Evolutionary conservation across 2,888 invertebrate genomes (phyloP).

Genomic region (Nomada lathburiana): DNA sequence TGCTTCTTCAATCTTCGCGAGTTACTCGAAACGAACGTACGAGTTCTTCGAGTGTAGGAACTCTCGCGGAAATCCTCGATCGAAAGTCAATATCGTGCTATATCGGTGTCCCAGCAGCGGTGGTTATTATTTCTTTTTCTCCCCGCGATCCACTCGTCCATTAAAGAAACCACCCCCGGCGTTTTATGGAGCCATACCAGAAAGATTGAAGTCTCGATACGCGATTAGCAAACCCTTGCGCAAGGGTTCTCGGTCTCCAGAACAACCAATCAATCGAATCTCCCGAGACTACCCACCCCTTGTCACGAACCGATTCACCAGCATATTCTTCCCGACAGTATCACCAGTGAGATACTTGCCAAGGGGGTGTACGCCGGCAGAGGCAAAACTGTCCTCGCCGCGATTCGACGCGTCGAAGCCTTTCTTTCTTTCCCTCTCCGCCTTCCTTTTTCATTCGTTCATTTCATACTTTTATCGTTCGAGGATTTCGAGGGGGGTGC

Average conservation of each 20-base stretch:
- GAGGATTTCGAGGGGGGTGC: constrained; percentile 24
- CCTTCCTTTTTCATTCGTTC: constrained; percentile 34
- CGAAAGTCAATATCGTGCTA: constrained; percentile 15
- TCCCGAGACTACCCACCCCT: constrained; percentile 57
- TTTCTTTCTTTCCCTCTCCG: background rate
- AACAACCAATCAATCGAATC: constrained; percentile 67
- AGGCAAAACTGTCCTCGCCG: constrained; percentile 40
- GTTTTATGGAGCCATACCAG: constrained; percentile 34
- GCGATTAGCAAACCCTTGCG: constrained; percentile 62
- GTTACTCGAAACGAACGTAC: background rate
- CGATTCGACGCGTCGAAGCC: constrained; percentile 24
- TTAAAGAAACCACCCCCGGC: constrained; percentile 9
- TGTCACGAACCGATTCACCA: constrained; percentile 47
- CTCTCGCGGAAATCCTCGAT: constrained; percentile 22
- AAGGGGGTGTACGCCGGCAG: background rate
- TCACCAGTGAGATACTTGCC: constrained; percentile 36
- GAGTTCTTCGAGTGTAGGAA: background rate
- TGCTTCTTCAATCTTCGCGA: background rate
- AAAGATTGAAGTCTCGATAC: constrained; percentile 58
- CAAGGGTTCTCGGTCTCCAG: constrained; percentile 58
- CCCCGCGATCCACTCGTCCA: constrained; percentile 26
- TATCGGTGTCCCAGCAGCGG: constrained; percentile 14
- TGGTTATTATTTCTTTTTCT: constrained; percentile 40
- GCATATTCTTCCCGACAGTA: constrained; percentile 52
- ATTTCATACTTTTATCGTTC: constrained; percentile 28